Conservation (phyloP, 1,140 invertebrate genomes). For the Myzus persicae region DNA sequence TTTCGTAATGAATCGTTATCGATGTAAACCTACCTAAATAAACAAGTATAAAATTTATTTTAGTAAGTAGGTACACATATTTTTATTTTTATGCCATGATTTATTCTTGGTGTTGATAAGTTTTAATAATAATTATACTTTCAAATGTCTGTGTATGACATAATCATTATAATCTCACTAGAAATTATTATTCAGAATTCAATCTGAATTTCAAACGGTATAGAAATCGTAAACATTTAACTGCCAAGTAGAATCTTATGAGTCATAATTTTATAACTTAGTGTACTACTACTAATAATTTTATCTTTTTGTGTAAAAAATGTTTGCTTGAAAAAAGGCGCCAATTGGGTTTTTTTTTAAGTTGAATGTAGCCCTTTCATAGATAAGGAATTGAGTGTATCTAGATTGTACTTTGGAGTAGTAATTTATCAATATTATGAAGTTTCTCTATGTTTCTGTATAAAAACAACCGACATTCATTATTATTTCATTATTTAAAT, state of each 20-base stretch:
- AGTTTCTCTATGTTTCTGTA: not conserved
- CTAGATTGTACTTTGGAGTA: not conserved
- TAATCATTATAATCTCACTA: not conserved
- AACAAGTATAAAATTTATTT: not conserved
- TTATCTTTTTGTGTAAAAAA: not conserved
- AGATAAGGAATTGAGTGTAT: not conserved
- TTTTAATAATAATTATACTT: not conserved
- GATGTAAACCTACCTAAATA: not conserved
- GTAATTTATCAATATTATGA: not conserved
- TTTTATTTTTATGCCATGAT: not conserved
- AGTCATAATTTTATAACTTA: too few species aligned
- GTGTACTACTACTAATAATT: not conserved
- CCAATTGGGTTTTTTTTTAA: not conserved
- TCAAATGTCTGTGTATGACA: not conserved
- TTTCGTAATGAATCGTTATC: not conserved
- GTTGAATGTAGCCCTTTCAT: not conserved
- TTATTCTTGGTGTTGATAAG: not conserved
- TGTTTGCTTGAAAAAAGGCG: not conserved
- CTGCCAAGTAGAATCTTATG: not conserved
- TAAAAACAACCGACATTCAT: not conserved
- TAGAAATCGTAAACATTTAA: not conserved
- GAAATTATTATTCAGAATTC: not conserved
- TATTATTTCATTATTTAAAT: too few species aligned
- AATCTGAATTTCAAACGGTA: not conserved
- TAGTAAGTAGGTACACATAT: not conserved